Evolutionary conservation across 2,888 invertebrate genomes (phyloP), one percentile per base, ranked within the genome.

Genomic region (Pilophorus perplexus): DNA sequence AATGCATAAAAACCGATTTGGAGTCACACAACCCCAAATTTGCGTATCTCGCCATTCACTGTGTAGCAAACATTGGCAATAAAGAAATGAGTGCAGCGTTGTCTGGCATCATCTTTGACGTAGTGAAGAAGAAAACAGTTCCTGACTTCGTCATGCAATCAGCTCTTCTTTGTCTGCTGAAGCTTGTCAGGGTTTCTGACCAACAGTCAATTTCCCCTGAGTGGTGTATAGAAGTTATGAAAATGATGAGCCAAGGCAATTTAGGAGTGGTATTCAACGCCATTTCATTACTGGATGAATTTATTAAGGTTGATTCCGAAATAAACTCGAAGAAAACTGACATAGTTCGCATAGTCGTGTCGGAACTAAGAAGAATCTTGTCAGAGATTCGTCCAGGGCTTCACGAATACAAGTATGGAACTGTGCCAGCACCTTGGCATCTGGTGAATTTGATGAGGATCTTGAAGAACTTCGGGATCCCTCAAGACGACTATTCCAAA

Each of bases 1-100:
- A 18, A 22, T 46, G 62, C 16, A 48, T 62, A 3, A 62, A 48
- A 48, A 20, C n/a, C 3, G 62, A 62, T 62, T 33, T 62, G 33
- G 20, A 33, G 14, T 62, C 62, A 10, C 10, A 14, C 6, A 46
- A 62, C 27, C 22, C 12, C 20, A 33, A 18, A 14, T 33, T 6
- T 4, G 28, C 48, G 3, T 20, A 62, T 18, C 20, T 62, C 6
- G 62, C 62, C 1, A 1, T 62, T 16, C 23, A 62, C 28, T 62
- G 62, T 22, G 28, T 62, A 2, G 44, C 46, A 8, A 62, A 28
- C 28, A 10, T 46, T 12, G 27, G 46, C 20, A 46, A 25, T 20
- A 10, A 46, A n/a, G 44, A 44, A 10, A 48, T 62, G 62, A 48
- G 33, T 23, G 16, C 6, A 3, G 44, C 44, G 18, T 28, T 62